Evolutionary conservation across 2,113 vertebrate genomes (phyloP), one percentile per base, ranked within the genome.

Genomic region (Casuarius casuarius): DNA sequence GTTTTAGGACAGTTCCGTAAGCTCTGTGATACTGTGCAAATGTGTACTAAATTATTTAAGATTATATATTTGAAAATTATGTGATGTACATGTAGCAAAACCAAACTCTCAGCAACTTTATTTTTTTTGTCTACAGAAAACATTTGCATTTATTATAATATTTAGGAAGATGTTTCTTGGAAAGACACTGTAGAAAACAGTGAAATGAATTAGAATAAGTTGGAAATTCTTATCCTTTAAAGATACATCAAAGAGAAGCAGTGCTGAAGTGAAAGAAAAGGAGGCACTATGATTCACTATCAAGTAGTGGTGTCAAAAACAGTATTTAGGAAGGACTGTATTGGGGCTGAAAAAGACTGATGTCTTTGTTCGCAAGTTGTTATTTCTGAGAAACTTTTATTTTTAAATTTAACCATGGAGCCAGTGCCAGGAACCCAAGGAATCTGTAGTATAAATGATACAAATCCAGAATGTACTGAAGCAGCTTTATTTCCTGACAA

Each of bases 101-200:
- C 16, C 62, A 87, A 74, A 35, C 29, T 92, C 35, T 18, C 68
- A 81, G 23, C 54, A 71, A 12, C 66, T 93, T 87, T 13, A 3
- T 56, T 51, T 78, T 35, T 26, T 81, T 51, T 74, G 49, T 89
- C 92, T 67, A 70, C 87, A n/a, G 65, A 70, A 72, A 63, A 26
- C 8, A 14, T 49, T 92, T 93, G 4, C 71, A n/a, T 73, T 93
- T 94, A 80, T 59, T 78, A 40, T 1, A 62, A 70, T 58, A 26
- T 80, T 80, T 52, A 81, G 51, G 92, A 77, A 96, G 90, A 92
- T 88, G 3, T 44, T 85, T 94, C 28, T 93, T 67, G 31, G 7
- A 92, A 95, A 92, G 65, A 6, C 35, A 92, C 89, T 92, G 31
- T 89, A 26, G 19, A 25, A 79, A 56, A 7, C 49, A 89, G 21